Conservation (phyloP, 2,797 vertebrate species). For the Kryptopterus vitreolus region DNA sequence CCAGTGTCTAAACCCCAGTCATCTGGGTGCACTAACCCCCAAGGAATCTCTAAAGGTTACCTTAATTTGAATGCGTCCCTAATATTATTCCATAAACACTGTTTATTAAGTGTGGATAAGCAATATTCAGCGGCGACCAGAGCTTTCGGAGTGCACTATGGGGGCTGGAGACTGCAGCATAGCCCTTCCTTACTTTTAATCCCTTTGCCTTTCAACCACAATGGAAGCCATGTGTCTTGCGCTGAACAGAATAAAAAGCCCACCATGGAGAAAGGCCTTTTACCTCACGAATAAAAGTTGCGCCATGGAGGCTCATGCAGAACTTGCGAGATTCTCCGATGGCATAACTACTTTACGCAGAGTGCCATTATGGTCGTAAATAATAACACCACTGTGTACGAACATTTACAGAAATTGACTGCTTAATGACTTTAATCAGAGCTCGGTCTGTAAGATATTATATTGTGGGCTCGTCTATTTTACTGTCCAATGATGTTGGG, state of each 20-base stretch:
- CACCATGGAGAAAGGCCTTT: constrained; percentile 71
- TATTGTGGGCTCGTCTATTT: neutral
- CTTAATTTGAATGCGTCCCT: constrained; percentile 40
- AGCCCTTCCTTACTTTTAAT: constrained; percentile 68
- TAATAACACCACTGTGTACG: constrained; percentile 14
- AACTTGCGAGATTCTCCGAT: constrained; percentile 11
- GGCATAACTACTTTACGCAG: constrained; percentile 2
- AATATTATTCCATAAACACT: constrained; percentile 47
- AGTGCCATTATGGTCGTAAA: constrained; percentile 18
- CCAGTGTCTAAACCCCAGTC: constrained; percentile 44
- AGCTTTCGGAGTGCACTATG: constrained; percentile 70
- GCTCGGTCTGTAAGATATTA: constrained; percentile 24
- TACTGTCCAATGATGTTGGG: neutral
- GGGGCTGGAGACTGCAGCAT: constrained; percentile 65
- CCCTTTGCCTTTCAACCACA: constrained; percentile 74
- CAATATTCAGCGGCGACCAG: constrained; percentile 64
- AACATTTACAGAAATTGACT: constrained; percentile 16
- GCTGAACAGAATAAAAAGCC: constrained; percentile 67
- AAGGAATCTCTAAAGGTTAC: neutral
- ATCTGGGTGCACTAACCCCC: constrained; percentile 47
- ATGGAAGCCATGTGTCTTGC: constrained; percentile 77
- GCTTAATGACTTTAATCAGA: constrained; percentile 20
- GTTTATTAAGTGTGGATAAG: constrained; percentile 67
- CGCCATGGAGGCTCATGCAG: constrained; percentile 60
- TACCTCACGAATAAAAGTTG: constrained; percentile 72